Evolutionary conservation across 2,113 vertebrate species (phyloP).

Genomic region (Numida meleagris): DNA sequence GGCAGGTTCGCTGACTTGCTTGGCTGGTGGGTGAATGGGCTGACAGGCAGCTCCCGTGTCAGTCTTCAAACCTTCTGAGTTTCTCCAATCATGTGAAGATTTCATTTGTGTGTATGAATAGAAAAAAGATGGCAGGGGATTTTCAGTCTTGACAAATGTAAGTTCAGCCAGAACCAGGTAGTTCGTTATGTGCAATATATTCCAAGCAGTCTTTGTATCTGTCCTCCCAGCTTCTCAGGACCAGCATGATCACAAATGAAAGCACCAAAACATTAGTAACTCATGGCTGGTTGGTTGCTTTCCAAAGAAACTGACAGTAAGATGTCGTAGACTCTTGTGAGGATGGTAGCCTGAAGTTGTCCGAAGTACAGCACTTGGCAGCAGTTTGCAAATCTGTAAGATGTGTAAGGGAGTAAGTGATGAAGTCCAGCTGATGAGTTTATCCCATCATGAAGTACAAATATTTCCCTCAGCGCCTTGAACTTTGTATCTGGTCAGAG

Average conservation of each 20-base stretch:
- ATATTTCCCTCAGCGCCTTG: neutral
- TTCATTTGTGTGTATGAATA: neutral
- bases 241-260: accelerated
- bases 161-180: neutral
- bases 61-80: neutral
- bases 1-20: neutral
- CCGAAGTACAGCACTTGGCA: neutral
- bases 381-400: neutral
- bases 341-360: neutral
- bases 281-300: neutral
- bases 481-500: neutral
- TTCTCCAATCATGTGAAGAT: neutral
- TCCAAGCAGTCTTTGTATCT: neutral
- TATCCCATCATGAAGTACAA: neutral
- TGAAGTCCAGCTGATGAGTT: neutral
- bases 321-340: neutral
- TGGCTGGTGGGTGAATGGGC: neutral
- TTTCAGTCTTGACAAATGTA: conserved; percentile 17
- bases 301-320: neutral
- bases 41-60: neutral
- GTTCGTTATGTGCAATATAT: conserved; percentile 15
- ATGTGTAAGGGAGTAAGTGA: neutral
- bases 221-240: neutral
- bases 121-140: neutral
- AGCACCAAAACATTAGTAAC: neutral